These are phyloP conservation scores for Sclerurus mexicanus DNA, from an alignment of 2,113 vertebrate genomes.

Conservation along the genomic window DNA sequence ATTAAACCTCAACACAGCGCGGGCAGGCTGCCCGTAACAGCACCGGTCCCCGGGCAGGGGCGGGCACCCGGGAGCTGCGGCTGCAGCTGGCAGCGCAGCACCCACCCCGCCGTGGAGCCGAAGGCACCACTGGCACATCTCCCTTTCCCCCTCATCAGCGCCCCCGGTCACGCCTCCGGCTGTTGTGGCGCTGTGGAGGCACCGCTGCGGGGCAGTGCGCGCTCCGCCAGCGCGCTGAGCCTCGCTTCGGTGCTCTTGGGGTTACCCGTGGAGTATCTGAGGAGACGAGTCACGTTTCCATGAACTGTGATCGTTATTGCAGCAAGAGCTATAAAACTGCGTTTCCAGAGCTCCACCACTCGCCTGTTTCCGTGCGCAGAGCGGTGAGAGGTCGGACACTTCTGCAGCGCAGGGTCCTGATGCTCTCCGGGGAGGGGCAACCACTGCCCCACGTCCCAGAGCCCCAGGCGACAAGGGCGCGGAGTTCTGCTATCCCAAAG, in stretches of 20 bases:
- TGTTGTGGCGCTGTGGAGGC: not conserved
- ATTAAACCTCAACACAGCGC: slow-evolving; percentile 24
- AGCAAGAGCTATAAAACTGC: not conserved
- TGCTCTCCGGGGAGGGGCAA: not conserved
- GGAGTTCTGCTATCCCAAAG: not conserved
- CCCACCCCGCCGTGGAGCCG: rapidly evolving
- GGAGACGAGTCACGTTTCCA: not conserved
- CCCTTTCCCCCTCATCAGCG: not conserved
- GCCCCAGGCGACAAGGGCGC: too few species aligned
- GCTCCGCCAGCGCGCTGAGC: not conserved
- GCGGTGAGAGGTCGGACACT: not conserved
- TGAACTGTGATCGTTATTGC: not conserved
- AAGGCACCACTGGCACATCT: rapidly evolving
- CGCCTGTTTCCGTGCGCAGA: not conserved
- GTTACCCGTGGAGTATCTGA: not conserved
- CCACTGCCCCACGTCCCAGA: not conserved
- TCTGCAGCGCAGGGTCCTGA: rapidly evolving
- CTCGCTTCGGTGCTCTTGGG: not conserved
- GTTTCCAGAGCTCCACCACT: not conserved
- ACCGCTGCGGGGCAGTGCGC: rapidly evolving
- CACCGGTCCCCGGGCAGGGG: not conserved
- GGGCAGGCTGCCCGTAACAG: not conserved
- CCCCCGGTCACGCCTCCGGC: not conserved
- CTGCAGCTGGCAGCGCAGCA: not conserved
- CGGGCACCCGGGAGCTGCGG: not conserved